phyloP scores from a whole-genome alignment of 2,888 invertebrate species.

The Hypomecis atomaria region DNA sequence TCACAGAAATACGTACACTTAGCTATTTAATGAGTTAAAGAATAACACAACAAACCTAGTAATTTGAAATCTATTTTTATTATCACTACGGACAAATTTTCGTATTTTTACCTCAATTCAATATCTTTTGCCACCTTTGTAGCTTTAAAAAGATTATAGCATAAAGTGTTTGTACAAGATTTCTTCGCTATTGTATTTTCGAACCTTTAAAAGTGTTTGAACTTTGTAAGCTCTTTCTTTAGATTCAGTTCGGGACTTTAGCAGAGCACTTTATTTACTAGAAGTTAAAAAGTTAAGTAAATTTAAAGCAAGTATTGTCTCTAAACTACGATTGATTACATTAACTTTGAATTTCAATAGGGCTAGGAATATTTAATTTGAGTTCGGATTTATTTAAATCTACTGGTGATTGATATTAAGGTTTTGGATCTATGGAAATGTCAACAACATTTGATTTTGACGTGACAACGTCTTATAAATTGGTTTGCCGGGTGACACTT shows the following conservation, averaged over 20 bases:
- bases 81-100: too few species aligned
- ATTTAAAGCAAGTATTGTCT: slow-evolving; percentile 23
- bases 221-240: slow-evolving; percentile 32
- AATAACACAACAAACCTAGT: too few species aligned
- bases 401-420: neutral
- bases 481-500: too few species aligned
- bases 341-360: slow-evolving; percentile 19
- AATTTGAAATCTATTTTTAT: too few species aligned
- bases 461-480: too few species aligned
- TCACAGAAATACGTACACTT: too few species aligned
- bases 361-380: slow-evolving; percentile 18
- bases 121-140: neutral
- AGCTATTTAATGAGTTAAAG: too few species aligned
- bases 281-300: slow-evolving; percentile 24
- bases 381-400: slow-evolving; percentile 9
- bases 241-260: slow-evolving; percentile 24
- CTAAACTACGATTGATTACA: slow-evolving; percentile 24
- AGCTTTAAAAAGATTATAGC: neutral
- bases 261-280: slow-evolving; percentile 21
- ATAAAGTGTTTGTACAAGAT: slow-evolving; percentile 14
- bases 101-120: neutral
- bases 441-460: too few species aligned
- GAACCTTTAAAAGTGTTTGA: slow-evolving; percentile 26
- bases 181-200: slow-evolving; percentile 28
- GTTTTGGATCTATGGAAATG: neutral